Base-by-base conservation (phyloP, 2,888 invertebrate genomes). In the Cabera pusaria region DNA sequence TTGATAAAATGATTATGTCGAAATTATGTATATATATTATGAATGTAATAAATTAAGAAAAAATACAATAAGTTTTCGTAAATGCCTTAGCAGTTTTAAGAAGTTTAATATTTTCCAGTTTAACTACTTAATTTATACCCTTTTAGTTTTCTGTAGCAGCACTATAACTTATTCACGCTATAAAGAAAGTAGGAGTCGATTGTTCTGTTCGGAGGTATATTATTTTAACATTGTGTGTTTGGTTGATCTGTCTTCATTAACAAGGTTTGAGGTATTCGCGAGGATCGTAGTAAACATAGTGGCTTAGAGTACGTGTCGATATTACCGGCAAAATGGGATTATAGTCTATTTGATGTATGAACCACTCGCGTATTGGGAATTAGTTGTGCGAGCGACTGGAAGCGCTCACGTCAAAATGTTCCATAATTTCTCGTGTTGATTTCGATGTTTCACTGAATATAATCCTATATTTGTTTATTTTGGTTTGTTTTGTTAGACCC, bases 1-100 rank as follows among this genome's bases (percentile, higher is more conserved):
- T 73, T 74, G 73, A 73, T 45, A 76, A n/a, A 76, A 77, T 80
- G 68, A 78, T 76, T 80, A 83, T 79, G 82, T 82, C 80, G 73
- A 86, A 84, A 84, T 85, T 86, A 84, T 87, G 84, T 87, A 86
- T 86, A 85, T 83, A 85, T 86, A 84, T 84, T 84, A 85, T 84
- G 82, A 81, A 80, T 82, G 77, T 85, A 84, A 84, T 86, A 83
- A 83, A 85, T 82, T 84, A 82, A 81, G 82, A 83, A 78, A 79
- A 83, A 81, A 78, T 80, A 83, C 78, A 80, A 70, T 84, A 85
- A 83, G 83, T 84, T 86, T 84, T 85, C 81, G 79, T 83, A 81
- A 82, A 76, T 81, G 83, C 84, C 82, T 83, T 84, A 84, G 82
- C 80, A 64, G 67, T 79, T 82, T 76, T 80, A 80, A 77, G 78